These are phyloP conservation scores for Indri indri DNA, from an alignment of 2,113 vertebrate genomes.

Conservation along the genomic window DNA sequence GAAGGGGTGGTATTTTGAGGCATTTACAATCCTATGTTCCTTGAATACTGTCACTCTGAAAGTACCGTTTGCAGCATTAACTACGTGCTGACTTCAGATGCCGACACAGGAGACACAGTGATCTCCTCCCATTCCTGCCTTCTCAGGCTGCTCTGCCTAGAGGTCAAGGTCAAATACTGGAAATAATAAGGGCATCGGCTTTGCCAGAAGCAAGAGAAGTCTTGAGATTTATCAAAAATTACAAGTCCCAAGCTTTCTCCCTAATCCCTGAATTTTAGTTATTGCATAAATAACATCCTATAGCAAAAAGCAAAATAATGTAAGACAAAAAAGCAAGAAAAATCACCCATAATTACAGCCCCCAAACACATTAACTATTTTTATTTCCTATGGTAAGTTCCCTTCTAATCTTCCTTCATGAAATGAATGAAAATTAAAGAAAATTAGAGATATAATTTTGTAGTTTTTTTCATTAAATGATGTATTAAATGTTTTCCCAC, in stretches of 20 bases:
- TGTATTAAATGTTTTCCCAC: constrained; percentile 34
- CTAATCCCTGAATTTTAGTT: constrained; percentile 18
- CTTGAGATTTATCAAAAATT: neutral
- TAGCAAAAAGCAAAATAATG: neutral
- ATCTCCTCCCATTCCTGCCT: neutral
- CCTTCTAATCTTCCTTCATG: constrained; percentile 21
- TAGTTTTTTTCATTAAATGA: neutral
- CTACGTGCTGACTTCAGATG: neutral
- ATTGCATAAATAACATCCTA: neutral
- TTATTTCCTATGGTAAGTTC: neutral
- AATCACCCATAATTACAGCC: neutral
- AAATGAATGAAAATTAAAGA: neutral
- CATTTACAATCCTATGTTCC: neutral
- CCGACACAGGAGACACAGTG: neutral
- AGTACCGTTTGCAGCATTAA: neutral
- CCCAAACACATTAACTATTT: constrained; percentile 1
- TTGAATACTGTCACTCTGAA: neutral
- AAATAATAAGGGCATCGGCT: neutral
- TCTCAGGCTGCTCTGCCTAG: neutral
- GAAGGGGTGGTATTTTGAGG: neutral
- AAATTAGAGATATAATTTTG: constrained; percentile 29
- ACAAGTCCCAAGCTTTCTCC: constrained; percentile 15
- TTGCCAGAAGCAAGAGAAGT: neutral
- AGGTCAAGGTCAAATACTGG: neutral
- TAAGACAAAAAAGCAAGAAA: neutral